A percentile compares a stretch with the other conserved stretches of the same genome.
phyloP scores from a whole-genome alignment of 2,888 invertebrate species.

The Acholoe squamosa region DNA sequence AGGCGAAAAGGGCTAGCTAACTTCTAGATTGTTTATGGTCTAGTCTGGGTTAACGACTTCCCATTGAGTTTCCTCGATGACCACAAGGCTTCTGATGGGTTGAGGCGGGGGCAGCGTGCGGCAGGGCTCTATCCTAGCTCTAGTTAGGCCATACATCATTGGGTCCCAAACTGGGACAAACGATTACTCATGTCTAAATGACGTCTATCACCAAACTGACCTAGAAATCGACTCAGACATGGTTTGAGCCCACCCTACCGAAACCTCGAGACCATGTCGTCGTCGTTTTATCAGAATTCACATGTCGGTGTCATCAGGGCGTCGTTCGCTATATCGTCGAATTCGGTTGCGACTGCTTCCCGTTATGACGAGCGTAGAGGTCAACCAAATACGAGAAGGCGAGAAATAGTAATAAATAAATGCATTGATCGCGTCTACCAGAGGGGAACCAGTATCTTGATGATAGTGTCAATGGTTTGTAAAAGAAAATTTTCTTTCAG shows the following conservation, averaged over 20 bases:
- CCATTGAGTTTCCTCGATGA: not conserved
- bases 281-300: not conserved
- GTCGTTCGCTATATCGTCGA: not conserved
- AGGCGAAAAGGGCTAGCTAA: no score
- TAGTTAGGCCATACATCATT: slow-evolving; percentile 53
- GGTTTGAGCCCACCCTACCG: not conserved
- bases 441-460: no score
- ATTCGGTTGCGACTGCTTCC: not conserved
- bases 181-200: slow-evolving; percentile 61
- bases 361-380: not conserved
- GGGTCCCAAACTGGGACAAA: slow-evolving; percentile 53
- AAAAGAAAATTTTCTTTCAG: no score
- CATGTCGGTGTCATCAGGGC: not conserved
- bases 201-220: slow-evolving; percentile 42
- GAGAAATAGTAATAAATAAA: not conserved
- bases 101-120: not conserved
- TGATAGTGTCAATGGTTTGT: no score
- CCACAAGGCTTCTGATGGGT: slow-evolving; percentile 6
- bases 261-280: not conserved
- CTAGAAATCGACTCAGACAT: slow-evolving; percentile 38
- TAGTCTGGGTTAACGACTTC: no score
- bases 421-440: not conserved
- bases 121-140: slow-evolving; percentile 38
- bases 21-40: no score
- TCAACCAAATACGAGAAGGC: no score